Base-by-base conservation (phyloP, 2,113 vertebrate species). In the Illadopsis cleaveri region DNA sequence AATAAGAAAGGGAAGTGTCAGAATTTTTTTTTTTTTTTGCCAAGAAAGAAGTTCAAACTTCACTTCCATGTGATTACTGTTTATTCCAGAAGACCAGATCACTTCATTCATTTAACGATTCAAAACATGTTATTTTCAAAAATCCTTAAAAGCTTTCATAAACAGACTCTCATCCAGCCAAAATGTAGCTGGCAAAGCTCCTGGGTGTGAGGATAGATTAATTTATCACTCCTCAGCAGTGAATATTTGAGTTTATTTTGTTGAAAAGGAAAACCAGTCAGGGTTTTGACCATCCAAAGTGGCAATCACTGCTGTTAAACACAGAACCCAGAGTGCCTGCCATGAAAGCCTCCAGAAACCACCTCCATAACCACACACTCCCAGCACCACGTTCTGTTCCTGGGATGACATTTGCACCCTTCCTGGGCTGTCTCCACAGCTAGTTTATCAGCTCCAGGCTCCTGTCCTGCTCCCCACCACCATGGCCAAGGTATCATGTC, bases 141-240 rank as follows among this genome's bases (percentile, higher is more conserved):
- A 53, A 89, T 94, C 68, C 71, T 75, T 81, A 60, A 92, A 89
- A 75, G 56, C 83, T 85, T 96, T 56, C 72, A 79, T 75, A 94
- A 97, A 97, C 91, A 96, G 82, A 81, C 45, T 94, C 77, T 73
- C 42, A 85, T 73, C 70, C 91, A 95, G 82, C 93, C 96, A 93
- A 48, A 44, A 75, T 82, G 71, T 57, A 75, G 28, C 94, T 96
- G 96, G 92, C 92, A 92, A 92, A 91, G 86, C 90, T 94, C 91
- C 86, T 94, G 54, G 14, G 61, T 60, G 40, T 35, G 27, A 86
- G 86, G 70, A 97, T 51, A 86, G 90, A 95, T 92, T 93, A 94
- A 92, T 93, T 94, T 92, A 92, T 78, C 57, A 56, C 70, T 89
- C 69, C 69, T 51, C 82, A 95, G 77, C 58, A 82, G 60, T 33